A percentile compares a stretch with the other conserved stretches of the same genome.
Evolutionary conservation across 2,888 invertebrate species (phyloP).

Genomic region (Cosmia pyralina): DNA sequence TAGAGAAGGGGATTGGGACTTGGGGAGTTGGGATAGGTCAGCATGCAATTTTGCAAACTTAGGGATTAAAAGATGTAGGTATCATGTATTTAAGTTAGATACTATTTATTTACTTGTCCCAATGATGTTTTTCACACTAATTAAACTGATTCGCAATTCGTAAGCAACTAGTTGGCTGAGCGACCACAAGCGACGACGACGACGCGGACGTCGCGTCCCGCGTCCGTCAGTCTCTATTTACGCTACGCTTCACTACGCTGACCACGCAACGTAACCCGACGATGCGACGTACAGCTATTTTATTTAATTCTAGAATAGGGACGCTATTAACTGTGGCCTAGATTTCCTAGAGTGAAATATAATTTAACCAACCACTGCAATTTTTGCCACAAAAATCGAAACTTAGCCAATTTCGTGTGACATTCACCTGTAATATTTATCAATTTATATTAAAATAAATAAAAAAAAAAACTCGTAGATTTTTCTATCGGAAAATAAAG

Average conservation of each 20-base stretch:
- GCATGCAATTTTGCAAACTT: not conserved
- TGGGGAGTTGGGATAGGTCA: not conserved
- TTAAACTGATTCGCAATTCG: slow-evolving; percentile 23
- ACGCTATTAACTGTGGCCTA: slow-evolving; percentile 79
- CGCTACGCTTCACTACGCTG: slow-evolving; percentile 80
- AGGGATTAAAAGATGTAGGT: not conserved
- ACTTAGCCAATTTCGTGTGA: not conserved
- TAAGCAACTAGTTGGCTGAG: slow-evolving; percentile 28
- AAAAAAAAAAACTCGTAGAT: slow-evolving; percentile 2
- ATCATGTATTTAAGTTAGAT: not conserved
- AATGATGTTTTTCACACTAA: not conserved
- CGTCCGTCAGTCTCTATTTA: slow-evolving; percentile 77
- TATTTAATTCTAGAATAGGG: slow-evolving; percentile 82
- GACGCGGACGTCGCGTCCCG: slow-evolving; percentile 66
- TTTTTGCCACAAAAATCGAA: slow-evolving; percentile 29
- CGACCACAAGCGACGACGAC: slow-evolving; percentile 40
- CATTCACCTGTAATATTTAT: slow-evolving; percentile 15
- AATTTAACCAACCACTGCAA: slow-evolving; percentile 48
- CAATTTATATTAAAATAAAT: not conserved
- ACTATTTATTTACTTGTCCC: not conserved
- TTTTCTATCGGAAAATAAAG: slow-evolving; percentile 55
- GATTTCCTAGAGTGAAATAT: slow-evolving; percentile 77
- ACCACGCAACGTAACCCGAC: slow-evolving; percentile 75
- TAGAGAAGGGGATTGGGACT: not conserved
- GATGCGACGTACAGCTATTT: slow-evolving; percentile 71